Evolutionary conservation across 2,888 invertebrate species (phyloP).

Genomic region (Hirtodrosophila cameraria): DNA sequence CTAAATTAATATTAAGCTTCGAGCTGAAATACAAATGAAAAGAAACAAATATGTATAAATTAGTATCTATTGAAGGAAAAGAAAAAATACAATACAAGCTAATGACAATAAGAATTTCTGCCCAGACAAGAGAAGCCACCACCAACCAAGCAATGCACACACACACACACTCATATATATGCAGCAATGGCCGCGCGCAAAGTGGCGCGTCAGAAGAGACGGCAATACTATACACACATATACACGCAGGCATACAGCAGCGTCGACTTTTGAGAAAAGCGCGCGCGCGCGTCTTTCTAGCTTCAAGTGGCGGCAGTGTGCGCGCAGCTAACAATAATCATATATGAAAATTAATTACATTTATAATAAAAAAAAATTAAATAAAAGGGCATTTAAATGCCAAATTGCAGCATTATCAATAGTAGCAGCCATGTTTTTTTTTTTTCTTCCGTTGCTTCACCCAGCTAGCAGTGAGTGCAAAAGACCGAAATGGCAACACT

Average conservation of each 20-base stretch:
- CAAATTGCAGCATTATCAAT: slow-evolving; percentile 23
- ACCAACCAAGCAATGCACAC: slow-evolving; percentile 14
- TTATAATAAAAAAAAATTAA: slow-evolving; percentile 10
- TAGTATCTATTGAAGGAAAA: slow-evolving; percentile 12
- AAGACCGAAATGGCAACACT: slow-evolving; percentile 75
- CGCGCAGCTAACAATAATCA: slow-evolving; percentile 71
- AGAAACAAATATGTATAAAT: slow-evolving; percentile 14
- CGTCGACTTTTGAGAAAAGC: slow-evolving; percentile 56
- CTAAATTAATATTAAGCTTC: slow-evolving; percentile 58
- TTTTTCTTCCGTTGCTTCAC: slow-evolving; percentile 27
- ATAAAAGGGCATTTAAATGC: not conserved
- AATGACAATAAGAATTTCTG: slow-evolving; percentile 8
- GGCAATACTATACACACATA: slow-evolving; percentile 44
- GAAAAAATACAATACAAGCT: slow-evolving; percentile 6
- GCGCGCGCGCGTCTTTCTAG: slow-evolving; percentile 60
- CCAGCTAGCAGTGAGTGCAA: slow-evolving; percentile 40
- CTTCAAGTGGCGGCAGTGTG: slow-evolving; percentile 33
- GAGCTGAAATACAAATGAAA: slow-evolving; percentile 49
- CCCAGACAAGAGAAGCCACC: slow-evolving; percentile 48
- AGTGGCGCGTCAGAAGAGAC: slow-evolving; percentile 54
- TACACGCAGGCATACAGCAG: slow-evolving; percentile 5
- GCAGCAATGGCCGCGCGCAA: slow-evolving; percentile 38
- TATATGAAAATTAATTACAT: slow-evolving; percentile 50
- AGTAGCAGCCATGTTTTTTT: slow-evolving; percentile 51
- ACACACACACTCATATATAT: slow-evolving; percentile 6